Conservation (phyloP, 2,113 vertebrate genomes). For the Macaca mulatta region DNA sequence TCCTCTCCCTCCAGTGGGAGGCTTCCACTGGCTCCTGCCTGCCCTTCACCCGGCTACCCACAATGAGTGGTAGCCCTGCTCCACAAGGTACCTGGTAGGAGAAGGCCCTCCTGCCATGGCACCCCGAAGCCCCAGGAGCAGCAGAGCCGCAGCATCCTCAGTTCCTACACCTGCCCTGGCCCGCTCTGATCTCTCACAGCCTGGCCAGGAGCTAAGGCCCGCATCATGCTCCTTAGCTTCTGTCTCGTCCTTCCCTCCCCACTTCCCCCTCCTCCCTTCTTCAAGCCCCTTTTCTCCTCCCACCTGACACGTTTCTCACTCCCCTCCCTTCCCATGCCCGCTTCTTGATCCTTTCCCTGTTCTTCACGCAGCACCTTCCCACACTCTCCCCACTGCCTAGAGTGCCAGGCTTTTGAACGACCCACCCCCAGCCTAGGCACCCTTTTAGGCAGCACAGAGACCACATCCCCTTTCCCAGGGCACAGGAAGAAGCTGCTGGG, state of each 20-base stretch:
- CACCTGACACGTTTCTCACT: neutral
- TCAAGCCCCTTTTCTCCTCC: neutral
- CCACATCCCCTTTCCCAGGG: neutral
- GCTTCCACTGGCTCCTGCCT: neutral
- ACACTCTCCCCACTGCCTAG: neutral
- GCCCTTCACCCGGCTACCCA: slow-evolving; percentile 85
- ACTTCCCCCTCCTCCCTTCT: neutral
- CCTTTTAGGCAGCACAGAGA: neutral
- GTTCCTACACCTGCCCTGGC: slow-evolving; percentile 11
- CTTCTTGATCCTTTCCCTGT: neutral
- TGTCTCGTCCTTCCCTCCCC: neutral
- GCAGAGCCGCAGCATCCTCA: neutral
- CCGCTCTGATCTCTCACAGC: neutral
- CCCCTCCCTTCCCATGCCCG: neutral
- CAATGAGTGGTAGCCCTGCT: slow-evolving; percentile 88
- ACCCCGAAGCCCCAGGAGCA: neutral
- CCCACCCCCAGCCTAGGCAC: neutral
- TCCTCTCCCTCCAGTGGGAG: neutral
- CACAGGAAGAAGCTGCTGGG: neutral
- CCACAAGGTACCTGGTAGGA: slow-evolving; percentile 90
- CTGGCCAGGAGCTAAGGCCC: neutral
- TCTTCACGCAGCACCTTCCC: neutral
- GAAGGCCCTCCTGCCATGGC: slow-evolving; percentile 86
- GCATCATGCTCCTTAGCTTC: neutral
- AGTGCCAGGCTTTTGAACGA: neutral